phyloP scores from a whole-genome alignment of 2,888 invertebrate species.

The Ctena decussata region DNA sequence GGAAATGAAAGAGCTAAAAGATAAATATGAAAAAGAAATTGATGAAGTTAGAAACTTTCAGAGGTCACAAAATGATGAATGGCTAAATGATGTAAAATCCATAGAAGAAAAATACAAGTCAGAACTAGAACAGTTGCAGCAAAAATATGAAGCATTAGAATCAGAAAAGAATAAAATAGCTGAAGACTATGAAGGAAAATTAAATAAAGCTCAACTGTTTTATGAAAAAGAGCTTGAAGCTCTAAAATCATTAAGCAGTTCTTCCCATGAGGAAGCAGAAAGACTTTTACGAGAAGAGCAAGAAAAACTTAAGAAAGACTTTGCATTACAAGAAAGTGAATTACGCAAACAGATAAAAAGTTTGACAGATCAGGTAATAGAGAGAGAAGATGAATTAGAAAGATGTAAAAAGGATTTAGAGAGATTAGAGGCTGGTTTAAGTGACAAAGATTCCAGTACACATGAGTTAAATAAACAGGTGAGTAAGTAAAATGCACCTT shows the following conservation, averaged over 20 bases:
- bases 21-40: slow-evolving; percentile 79
- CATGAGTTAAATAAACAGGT: slow-evolving; percentile 78
- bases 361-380: slow-evolving; percentile 79
- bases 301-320: slow-evolving; percentile 82
- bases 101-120: slow-evolving; percentile 78
- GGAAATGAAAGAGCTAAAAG: slow-evolving; percentile 76
- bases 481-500: too few species aligned
- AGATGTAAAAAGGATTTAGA: slow-evolving; percentile 73
- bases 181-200: slow-evolving; percentile 84
- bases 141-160: slow-evolving; percentile 70
- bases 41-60: slow-evolving; percentile 76
- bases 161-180: slow-evolving; percentile 75
- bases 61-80: slow-evolving; percentile 75
- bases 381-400: slow-evolving; percentile 80
- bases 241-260: slow-evolving; percentile 72
- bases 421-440: slow-evolving; percentile 63
- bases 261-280: slow-evolving; percentile 73
- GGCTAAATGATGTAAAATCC: slow-evolving; percentile 76
- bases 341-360: slow-evolving; percentile 81
- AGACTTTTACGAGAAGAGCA: slow-evolving; percentile 75
- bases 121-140: slow-evolving; percentile 76
- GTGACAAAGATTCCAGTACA: slow-evolving; percentile 72
- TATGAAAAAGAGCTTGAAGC: slow-evolving; percentile 86
- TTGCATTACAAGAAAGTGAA: slow-evolving; percentile 74
- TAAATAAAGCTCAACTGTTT: slow-evolving; percentile 84